Conservation (phyloP, 2,888 invertebrate species). For the Acleris holmiana region DNA sequence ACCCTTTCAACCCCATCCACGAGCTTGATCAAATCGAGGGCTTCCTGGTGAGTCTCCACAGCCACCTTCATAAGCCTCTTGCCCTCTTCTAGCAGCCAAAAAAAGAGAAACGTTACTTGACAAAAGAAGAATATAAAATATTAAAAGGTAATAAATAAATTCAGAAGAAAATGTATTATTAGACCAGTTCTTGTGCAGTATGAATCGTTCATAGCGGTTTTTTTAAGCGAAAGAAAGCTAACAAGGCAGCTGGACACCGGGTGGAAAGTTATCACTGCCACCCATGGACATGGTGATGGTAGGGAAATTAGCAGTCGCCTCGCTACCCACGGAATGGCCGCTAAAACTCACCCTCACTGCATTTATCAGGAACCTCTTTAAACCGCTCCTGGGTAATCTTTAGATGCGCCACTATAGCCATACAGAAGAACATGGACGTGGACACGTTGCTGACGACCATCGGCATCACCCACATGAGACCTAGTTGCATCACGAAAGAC, state of each 20-base stretch:
- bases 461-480: neutral
- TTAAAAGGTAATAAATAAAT: too few species aligned
- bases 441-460: constrained; percentile 6
- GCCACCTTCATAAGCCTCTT: neutral
- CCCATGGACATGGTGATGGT: too few species aligned
- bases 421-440: constrained; percentile 7
- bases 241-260: too few species aligned
- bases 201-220: too few species aligned
- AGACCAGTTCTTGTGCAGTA: too few species aligned
- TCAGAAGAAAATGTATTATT: too few species aligned
- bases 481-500: neutral
- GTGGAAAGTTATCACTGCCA: too few species aligned
- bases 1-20: constrained; percentile 4
- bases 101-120: neutral
- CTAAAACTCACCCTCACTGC: neutral
- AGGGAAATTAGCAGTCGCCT: too few species aligned
- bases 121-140: too few species aligned
- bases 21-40: neutral
- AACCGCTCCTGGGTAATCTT: constrained; percentile 1
- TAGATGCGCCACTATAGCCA: constrained; percentile 12
- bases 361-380: neutral
- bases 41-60: constrained; percentile 15
- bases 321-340: too few species aligned
- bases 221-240: too few species aligned
- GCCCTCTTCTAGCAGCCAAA: neutral